A percentile compares a stretch with the other conserved stretches of the same genome.
These are phyloP conservation scores for Craseonycteris thonglongyai DNA, from an alignment of 2,113 vertebrate genomes.

Conservation along the genomic window DNA sequence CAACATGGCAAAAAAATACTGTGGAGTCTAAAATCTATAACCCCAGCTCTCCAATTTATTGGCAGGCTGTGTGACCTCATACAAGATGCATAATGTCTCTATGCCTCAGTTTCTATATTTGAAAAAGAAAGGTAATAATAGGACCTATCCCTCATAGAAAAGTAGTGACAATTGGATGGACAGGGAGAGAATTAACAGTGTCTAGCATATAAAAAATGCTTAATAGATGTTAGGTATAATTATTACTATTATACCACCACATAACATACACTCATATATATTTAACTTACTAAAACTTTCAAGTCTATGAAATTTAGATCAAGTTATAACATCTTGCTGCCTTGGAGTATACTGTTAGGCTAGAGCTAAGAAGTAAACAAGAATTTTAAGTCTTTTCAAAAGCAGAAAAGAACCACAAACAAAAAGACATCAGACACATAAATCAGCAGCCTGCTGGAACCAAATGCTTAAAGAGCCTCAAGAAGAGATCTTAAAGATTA, in stretches of 20 bases:
- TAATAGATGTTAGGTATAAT: background rate
- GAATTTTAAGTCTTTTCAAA: constrained; percentile 15
- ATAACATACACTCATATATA: background rate
- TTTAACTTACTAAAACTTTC: background rate
- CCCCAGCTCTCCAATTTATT: background rate
- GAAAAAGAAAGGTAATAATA: background rate
- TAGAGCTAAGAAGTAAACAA: background rate
- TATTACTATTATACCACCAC: background rate
- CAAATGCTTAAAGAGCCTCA: background rate
- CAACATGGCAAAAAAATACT: background rate
- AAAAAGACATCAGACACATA: background rate
- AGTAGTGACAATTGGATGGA: background rate
- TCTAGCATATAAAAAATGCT: background rate
- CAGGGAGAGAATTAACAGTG: background rate
- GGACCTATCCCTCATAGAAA: background rate
- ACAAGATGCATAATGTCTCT: background rate
- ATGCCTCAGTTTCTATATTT: background rate
- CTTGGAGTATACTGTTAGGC: background rate
- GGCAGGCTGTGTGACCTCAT: background rate
- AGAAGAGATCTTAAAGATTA: background rate
- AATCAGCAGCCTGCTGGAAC: background rate
- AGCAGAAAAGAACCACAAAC: background rate
- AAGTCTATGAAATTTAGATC: background rate
- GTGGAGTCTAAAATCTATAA: background rate
- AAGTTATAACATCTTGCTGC: background rate